Base-by-base conservation (phyloP, 2,888 invertebrate species). In the Diogma glabrata region DNA sequence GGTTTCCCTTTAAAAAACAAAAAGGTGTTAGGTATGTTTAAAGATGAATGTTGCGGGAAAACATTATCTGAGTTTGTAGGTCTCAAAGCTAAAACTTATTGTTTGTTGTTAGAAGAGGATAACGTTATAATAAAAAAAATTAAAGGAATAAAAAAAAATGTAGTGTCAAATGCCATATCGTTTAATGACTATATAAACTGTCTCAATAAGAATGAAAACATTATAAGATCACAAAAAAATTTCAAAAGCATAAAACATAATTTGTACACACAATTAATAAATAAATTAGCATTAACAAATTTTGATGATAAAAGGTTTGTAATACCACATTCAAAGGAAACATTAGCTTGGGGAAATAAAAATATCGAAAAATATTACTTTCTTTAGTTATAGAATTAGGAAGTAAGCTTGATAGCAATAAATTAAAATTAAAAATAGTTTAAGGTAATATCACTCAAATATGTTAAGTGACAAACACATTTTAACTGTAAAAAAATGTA, bases 291-390 rank as follows among this genome's bases (percentile, higher is more conserved):
- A 33, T 33, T 33, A 33, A n/a, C 33, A 33, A 7, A 14, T 9
- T n/a, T 7, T 33, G 4, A 36, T 33, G 36, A 36, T 36, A 36
- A 36, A 36, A 14, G 36, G 4, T 36, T 36, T 9, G 3, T 36
- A 36, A 36, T 36, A 36, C 36, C 36, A 14, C 9, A 36, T 4
- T 6, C 36, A 36, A 6, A 36, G 14, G 17, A 36, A 16, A 14
- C 36, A 36, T 36, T 36, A 36, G 36, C 36, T 16, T 36, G 36
- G 36, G 36, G 36, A 36, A 36, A 9, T 36, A 36, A 36, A 36
- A 17, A 36, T 16, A 36, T 36, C 14, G 33, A 33, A 8, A 4
- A 8, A 8, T 33, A n/a, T 33, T 33, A 8, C 14, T 6, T 33
- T 33, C n/a, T 33, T n/a, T 4, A 33, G 10, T 4, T n/a, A n/a